Evolutionary conservation across 2,113 vertebrate species (phyloP).

Genomic region (Peromyscus californicus): DNA sequence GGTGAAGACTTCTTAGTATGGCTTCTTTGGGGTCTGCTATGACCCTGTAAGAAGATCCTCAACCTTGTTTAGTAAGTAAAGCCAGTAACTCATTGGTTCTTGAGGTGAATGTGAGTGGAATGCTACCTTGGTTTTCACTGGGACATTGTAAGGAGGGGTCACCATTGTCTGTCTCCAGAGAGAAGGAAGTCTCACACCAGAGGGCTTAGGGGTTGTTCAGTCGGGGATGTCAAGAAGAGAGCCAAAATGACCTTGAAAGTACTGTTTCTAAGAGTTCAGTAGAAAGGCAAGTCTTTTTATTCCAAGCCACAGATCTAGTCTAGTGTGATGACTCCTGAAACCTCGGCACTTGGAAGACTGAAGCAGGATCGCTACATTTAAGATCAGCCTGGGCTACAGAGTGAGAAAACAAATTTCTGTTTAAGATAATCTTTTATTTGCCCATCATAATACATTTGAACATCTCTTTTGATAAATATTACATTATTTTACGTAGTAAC

Average conservation of each 20-base stretch:
- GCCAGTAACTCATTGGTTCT: not conserved
- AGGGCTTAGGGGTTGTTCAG: not conserved
- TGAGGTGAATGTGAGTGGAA: too few species aligned
- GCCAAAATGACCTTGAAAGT: not conserved
- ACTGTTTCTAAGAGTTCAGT: not conserved
- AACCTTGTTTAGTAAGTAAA: not conserved
- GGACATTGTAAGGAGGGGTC: not conserved
- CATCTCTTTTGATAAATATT: not conserved
- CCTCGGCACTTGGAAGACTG: not conserved
- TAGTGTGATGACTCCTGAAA: not conserved
- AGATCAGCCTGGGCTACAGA: not conserved
- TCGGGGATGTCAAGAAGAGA: not conserved
- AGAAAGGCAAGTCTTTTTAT: not conserved
- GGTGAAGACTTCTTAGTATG: not conserved
- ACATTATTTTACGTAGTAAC: not conserved
- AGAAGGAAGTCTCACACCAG: not conserved
- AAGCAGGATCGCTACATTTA: not conserved
- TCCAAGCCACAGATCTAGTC: not conserved
- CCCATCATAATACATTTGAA: not conserved
- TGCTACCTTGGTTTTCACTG: not conserved
- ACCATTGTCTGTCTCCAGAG: not conserved
- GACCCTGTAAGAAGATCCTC: not conserved
- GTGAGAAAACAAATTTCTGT: not conserved
- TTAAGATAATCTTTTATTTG: constrained; percentile 65
- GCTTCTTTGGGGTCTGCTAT: not conserved